Evolutionary conservation across 2,888 invertebrate genomes (phyloP).

Genomic region (Myopa tessellatipennis): DNA sequence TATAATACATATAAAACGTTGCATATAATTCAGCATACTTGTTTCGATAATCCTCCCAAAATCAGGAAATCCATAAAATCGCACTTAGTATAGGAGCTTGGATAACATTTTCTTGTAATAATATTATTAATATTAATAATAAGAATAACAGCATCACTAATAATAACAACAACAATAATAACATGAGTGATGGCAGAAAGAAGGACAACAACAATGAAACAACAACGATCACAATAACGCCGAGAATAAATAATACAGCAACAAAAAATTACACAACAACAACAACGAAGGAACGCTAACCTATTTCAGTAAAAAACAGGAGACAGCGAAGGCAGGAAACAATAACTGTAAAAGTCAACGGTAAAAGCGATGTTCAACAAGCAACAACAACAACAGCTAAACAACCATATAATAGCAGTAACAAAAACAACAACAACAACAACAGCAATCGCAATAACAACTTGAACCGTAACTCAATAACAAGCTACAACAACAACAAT

Average conservation of each 20-base stretch:
- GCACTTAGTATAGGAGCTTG: too few relatives aligned
- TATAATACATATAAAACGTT: too few relatives aligned
- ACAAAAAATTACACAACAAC: background rate
- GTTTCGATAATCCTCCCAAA: too few relatives aligned
- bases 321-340: background rate
- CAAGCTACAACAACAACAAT: background rate
- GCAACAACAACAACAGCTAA: slow-evolving; percentile 9
- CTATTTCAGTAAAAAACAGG: background rate
- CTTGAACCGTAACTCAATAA: background rate
- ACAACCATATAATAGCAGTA: too few relatives aligned
- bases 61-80: too few relatives aligned
- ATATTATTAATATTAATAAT: too few relatives aligned
- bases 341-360: too few relatives aligned
- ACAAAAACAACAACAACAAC: background rate
- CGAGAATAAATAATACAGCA: background rate
- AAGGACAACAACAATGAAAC: background rate
- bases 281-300: background rate
- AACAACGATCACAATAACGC: background rate
- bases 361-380: background rate
- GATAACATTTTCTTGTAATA: too few relatives aligned
- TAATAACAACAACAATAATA: slow-evolving; percentile 1
- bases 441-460: background rate
- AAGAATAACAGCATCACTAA: background rate
- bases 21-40: too few relatives aligned
- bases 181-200: background rate